Base-by-base conservation (phyloP, 2,888 invertebrate genomes). In the Tuta absoluta region DNA sequence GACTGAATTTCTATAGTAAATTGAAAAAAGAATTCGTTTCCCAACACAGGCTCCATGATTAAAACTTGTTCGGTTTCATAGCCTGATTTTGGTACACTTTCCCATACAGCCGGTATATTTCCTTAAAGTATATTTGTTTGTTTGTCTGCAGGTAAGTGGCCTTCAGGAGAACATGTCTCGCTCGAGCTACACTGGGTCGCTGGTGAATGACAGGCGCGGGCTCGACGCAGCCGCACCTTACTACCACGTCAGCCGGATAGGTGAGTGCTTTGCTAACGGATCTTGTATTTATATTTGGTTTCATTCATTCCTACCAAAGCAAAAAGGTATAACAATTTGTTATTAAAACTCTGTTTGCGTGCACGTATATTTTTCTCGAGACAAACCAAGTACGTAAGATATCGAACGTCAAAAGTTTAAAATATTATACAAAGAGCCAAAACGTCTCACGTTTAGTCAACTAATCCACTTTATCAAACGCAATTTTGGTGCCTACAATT, bases 161-260 rank as follows among this genome's bases (percentile, higher is more conserved):
- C 70, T 68, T 64, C 63, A 65, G 63, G 66, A 60, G 63, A 63
- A 64, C 65, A 66, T 66, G 66, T 67, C 66, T 58, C 67, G 66
- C 45, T 45, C 23, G 8, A 14, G 24, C 28, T 28, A 24, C 24
- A 11, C 51, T 1, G 51, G 51, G 2, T 21, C 51, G 1, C 14
- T 21, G 14, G 12, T 24, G 10, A 7, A 12, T 14, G 56, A 56
- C 28, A 11, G 24, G 21, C 53, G 53, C 12, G 24, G 24, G 11
- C 28, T 14, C 63, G 67, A n/a, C 48, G 66, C 68, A 12, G 37
- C 66, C 17, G 63, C 71, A 0, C 72, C 77, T 37, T 78, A 76
- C 33, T 72, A 73, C 53, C 73, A 78, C 64, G 73, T 70, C 53
- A 75, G 74, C 63, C 76, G 75, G 62, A 65, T 79, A 68, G 82